phyloP scores from a whole-genome alignment of 2,113 vertebrate species.

The Acanthisitta chloris region DNA sequence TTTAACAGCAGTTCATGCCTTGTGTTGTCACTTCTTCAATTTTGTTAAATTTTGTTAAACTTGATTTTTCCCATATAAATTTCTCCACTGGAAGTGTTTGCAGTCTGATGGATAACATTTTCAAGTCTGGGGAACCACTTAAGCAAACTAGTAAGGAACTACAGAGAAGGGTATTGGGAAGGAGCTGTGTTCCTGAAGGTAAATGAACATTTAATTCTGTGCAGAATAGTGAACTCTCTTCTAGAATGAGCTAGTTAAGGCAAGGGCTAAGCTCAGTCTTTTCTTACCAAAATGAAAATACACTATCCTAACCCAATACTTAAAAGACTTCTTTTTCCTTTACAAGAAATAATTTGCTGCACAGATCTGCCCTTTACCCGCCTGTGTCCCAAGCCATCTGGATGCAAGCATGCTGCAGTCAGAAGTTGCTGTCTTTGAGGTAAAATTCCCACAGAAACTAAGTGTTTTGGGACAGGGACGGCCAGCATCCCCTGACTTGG shows the following conservation, averaged over 20 bases:
- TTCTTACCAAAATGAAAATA: neutral
- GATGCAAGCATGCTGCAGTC: fast-evolving
- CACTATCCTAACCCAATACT: neutral
- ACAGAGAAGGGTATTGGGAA: neutral
- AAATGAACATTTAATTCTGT: neutral
- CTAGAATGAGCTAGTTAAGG: neutral
- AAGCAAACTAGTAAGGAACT: neutral
- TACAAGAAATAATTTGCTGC: neutral
- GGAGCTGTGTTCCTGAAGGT: neutral
- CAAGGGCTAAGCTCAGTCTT: neutral
- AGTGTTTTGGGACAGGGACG: neutral
- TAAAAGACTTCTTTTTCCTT: neutral
- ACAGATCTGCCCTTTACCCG: neutral
- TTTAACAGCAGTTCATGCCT: neutral
- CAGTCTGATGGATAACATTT: neutral
- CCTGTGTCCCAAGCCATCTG: neutral
- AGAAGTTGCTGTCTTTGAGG: neutral
- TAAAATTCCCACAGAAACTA: neutral
- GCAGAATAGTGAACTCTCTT: neutral
- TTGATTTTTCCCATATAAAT: too few relatives aligned
- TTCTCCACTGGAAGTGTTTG: neutral
- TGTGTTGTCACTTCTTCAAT: neutral
- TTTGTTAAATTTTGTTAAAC: too few relatives aligned
- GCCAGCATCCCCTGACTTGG: neutral
- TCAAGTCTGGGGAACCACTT: neutral